Percentiles rank a stretch among this genome's conserved stretches.
Evolutionary conservation across 2,888 invertebrate species (phyloP).

Genomic region (Gryllus longicercus): DNA sequence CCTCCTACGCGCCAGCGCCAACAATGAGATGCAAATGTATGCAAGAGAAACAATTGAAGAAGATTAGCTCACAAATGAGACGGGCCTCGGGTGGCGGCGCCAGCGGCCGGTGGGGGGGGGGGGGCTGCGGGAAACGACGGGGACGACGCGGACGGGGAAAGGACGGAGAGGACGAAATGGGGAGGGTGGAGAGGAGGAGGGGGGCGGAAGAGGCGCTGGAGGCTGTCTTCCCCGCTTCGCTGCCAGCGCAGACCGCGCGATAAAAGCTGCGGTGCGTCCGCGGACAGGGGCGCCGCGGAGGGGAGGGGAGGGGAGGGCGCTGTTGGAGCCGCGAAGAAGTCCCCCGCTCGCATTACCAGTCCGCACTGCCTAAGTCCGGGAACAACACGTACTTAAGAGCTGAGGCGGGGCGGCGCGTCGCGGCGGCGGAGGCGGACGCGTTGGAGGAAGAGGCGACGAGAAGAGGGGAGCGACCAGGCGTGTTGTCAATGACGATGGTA

Average conservation of each 20-base stretch:
- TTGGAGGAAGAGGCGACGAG: no score
- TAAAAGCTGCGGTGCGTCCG: background rate
- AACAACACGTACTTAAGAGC: background rate
- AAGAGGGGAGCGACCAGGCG: no score
- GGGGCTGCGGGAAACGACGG: background rate
- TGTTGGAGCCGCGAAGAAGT: background rate
- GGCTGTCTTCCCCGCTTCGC: background rate
- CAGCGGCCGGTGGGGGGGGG: background rate
- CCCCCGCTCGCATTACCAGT: background rate
- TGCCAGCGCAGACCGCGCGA: background rate
- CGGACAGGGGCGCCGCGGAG: background rate
- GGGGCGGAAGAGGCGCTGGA: background rate
- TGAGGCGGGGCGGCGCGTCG: background rate
- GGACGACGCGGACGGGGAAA: background rate
- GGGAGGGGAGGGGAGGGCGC: background rate
- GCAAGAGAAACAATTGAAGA: conserved; percentile 30
- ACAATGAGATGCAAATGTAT: conserved; percentile 29
- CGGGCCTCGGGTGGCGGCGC: background rate
- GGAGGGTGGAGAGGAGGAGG: background rate
- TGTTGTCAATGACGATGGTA: no score
- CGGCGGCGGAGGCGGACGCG: no score
- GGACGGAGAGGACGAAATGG: background rate
- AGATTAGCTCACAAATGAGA: conserved; percentile 24
- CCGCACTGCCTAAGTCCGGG: background rate
- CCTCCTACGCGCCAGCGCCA: background rate